Evolutionary conservation across 2,797 vertebrate species (phyloP).

Genomic region (Acanthornis magna): DNA sequence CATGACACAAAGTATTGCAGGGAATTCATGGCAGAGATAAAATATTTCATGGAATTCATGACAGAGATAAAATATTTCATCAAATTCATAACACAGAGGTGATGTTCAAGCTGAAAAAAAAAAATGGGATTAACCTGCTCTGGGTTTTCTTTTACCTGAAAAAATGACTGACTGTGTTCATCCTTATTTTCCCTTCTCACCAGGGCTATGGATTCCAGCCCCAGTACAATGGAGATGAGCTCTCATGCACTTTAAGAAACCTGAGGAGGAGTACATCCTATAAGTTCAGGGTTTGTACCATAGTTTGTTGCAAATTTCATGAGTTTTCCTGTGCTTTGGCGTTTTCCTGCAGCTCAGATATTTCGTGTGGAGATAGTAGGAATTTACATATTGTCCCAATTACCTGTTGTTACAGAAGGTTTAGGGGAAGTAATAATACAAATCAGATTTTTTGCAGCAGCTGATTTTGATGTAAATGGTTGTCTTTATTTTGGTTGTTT

Average conservation of each 20-base stretch:
- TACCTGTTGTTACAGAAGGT: not conserved
- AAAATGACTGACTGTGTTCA: not conserved
- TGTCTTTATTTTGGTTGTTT: not conserved
- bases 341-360: not conserved
- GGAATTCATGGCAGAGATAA: not conserved
- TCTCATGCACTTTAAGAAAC: slow-evolving; percentile 76
- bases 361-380: not conserved
- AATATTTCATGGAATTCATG: no score
- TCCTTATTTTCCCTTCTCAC: not conserved
- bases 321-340: not conserved
- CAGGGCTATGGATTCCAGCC: slow-evolving; percentile 81
- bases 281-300: slow-evolving; percentile 77
- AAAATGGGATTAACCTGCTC: fast-evolving
- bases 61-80: not conserved
- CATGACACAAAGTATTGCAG: not conserved
- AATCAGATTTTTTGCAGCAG: not conserved
- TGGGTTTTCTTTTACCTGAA: not conserved
- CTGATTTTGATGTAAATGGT: not conserved
- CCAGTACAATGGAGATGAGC: slow-evolving; percentile 79
- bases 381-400: not conserved
- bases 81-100: not conserved
- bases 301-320: not conserved
- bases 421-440: not conserved
- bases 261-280: slow-evolving; percentile 79
- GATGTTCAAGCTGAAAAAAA: not conserved